Percentiles rank a stretch among this genome's conserved stretches.
Conservation (phyloP, 2,797 vertebrate genomes). For the Galagoides demidoff region DNA sequence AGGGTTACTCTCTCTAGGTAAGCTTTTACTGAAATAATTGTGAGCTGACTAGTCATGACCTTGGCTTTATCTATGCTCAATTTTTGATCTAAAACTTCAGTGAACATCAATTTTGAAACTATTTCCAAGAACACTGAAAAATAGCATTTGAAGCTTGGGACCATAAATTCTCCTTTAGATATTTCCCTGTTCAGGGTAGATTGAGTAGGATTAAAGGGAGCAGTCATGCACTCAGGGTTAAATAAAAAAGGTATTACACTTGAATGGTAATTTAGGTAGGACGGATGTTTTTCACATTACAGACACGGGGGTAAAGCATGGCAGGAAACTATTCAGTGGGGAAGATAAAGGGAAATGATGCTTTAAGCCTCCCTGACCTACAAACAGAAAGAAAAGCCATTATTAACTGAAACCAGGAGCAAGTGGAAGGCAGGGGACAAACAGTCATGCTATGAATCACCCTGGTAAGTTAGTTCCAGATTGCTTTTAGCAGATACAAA, state of each 20-base stretch:
- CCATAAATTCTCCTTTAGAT: slow-evolving; percentile 74
- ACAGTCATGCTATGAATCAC: background rate
- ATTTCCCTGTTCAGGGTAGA: slow-evolving; percentile 50
- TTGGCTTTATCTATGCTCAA: slow-evolving; percentile 69
- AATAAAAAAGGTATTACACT: slow-evolving; percentile 78
- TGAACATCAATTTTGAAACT: slow-evolving; percentile 73
- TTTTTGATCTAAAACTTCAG: slow-evolving; percentile 78
- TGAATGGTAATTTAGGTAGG: slow-evolving; percentile 76
- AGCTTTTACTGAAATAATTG: slow-evolving; percentile 77
- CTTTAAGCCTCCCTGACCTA: slow-evolving; percentile 68
- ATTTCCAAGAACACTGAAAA: slow-evolving; percentile 70
- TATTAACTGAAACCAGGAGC: slow-evolving; percentile 55
- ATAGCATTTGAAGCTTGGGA: slow-evolving; percentile 63
- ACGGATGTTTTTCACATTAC: slow-evolving; percentile 61
- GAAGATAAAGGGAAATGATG: slow-evolving; percentile 70
- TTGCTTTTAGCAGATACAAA: background rate
- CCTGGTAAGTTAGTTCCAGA: background rate
- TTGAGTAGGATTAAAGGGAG: slow-evolving; percentile 72
- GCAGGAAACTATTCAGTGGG: slow-evolving; percentile 55
- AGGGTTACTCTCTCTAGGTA: slow-evolving; percentile 53
- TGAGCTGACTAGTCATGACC: slow-evolving; percentile 67
- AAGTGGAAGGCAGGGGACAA: slow-evolving; percentile 49
- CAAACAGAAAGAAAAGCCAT: slow-evolving; percentile 60
- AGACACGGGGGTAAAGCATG: slow-evolving; percentile 49
- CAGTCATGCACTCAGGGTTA: slow-evolving; percentile 77